Conservation (phyloP, 2,888 invertebrate species). For the Cantharis rufa region DNA sequence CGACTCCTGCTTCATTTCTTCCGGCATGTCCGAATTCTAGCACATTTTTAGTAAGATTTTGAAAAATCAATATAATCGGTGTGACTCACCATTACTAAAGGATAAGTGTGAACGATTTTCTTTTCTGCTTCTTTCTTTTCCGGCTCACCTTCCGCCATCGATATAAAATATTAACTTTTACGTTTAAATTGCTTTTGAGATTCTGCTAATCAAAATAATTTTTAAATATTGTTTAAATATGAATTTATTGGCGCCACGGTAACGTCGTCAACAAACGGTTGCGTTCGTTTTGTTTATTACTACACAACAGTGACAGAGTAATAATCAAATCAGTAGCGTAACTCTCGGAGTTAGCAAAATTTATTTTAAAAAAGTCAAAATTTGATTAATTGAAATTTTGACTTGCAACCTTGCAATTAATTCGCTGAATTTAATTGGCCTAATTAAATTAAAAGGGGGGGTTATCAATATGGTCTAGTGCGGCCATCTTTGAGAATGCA, state of each 20-base stretch:
- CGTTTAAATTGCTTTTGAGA: not conserved
- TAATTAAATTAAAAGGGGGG: too few species aligned
- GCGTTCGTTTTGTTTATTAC: not conserved
- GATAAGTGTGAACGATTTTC: slow-evolving; percentile 79
- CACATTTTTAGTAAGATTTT: slow-evolving; percentile 16
- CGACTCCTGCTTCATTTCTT: slow-evolving; percentile 89
- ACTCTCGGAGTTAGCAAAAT: not conserved
- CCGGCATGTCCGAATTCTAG: slow-evolving; percentile 90
- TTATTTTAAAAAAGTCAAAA: too few species aligned
- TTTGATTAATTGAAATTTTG: too few species aligned
- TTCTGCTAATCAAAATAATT: not conserved
- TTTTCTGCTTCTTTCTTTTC: slow-evolving; percentile 59
- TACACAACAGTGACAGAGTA: not conserved
- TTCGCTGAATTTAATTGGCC: too few species aligned
- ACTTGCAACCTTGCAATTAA: too few species aligned
- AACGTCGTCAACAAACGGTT: slow-evolving; percentile 1
- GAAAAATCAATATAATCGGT: slow-evolving; percentile 11
- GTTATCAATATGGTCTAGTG: too few species aligned
- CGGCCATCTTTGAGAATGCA: too few species aligned
- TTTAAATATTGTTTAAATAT: slow-evolving; percentile 17
- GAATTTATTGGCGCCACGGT: slow-evolving; percentile 19
- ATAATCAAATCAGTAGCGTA: not conserved
- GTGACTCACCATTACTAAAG: slow-evolving; percentile 74
- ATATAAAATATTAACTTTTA: not conserved
- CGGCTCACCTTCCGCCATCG: slow-evolving; percentile 22